Evolutionary conservation across 2,113 vertebrate genomes (phyloP).

Genomic region (Procavia capensis): DNA sequence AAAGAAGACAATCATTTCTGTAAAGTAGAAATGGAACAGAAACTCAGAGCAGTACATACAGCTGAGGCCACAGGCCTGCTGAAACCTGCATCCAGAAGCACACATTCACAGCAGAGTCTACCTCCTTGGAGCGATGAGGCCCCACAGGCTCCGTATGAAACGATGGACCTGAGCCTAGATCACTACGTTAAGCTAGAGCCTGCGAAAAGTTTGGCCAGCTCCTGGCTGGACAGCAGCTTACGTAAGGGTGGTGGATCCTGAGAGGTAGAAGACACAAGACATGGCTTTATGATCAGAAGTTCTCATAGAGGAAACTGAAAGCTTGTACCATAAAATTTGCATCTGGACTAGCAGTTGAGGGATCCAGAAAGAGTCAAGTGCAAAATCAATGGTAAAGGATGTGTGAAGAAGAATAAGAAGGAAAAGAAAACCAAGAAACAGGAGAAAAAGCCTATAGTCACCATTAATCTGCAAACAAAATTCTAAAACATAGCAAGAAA

Average conservation of each 20-base stretch:
- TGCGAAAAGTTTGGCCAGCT: neutral
- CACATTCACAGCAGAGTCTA: neutral
- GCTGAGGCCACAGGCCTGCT: neutral
- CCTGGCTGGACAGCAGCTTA: neutral
- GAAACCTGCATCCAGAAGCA: neutral
- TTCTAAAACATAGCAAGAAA: constrained; percentile 47
- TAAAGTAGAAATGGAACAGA: neutral
- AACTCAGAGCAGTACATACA: neutral
- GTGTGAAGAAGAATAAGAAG: neutral
- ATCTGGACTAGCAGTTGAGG: neutral
- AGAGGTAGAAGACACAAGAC: neutral
- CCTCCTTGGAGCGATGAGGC: neutral
- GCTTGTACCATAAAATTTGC: neutral
- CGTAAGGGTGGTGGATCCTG: neutral
- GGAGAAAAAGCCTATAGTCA: neutral
- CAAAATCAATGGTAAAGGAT: neutral
- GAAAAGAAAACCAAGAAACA: neutral
- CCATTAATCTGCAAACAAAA: neutral
- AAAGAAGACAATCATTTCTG: constrained; percentile 13
- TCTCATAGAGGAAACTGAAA: constrained; percentile 19
- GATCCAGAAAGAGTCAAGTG: neutral
- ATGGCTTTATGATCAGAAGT: neutral
- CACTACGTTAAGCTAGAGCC: neutral
- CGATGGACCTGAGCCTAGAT: neutral
- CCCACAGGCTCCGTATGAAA: neutral